Conservation (phyloP, 53 echinoderm and acorn worm species). For the Pentamera pediparva region DNA sequence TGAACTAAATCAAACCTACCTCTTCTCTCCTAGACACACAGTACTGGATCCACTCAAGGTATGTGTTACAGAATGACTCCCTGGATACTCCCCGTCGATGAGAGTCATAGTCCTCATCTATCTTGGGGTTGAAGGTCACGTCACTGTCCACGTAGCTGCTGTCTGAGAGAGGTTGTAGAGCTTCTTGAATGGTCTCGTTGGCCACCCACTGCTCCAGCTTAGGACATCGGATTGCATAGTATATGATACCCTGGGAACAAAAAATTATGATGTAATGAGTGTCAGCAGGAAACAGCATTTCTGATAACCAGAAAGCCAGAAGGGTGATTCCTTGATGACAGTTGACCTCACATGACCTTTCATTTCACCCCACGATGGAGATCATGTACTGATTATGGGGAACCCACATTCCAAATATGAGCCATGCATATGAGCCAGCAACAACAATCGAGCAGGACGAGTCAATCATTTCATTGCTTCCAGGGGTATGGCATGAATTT, state of each 20-base stretch:
- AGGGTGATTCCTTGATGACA: too few species aligned
- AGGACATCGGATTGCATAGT: slow-evolving; percentile 83
- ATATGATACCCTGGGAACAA: slow-evolving; percentile 91
- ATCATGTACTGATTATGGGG: too few species aligned
- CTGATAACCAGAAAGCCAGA: too few species aligned
- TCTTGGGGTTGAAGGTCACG: slow-evolving; percentile 97
- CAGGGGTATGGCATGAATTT: too few species aligned
- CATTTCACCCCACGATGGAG: too few species aligned
- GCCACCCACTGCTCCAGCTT: slow-evolving; percentile 86
- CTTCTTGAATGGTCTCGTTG: slow-evolving; percentile 62
- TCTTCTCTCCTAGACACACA: slow-evolving; percentile 86
- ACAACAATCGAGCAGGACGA: too few species aligned
- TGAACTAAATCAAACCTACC: slow-evolving; percentile 23
- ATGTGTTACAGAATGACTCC: slow-evolving; percentile 81
- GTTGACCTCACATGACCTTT: too few species aligned
- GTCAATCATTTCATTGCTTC: too few species aligned
- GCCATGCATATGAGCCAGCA: too few species aligned
- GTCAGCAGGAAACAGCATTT: too few species aligned
- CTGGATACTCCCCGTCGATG: slow-evolving; percentile 72
- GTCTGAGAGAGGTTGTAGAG: slow-evolving; percentile 54
- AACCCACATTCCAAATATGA: too few species aligned
- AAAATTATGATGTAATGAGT: too few species aligned
- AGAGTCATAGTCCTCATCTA: slow-evolving; percentile 91
- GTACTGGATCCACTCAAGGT: slow-evolving; percentile 92
- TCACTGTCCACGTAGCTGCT: slow-evolving; percentile 90